These are phyloP conservation scores for Myotis vivesi DNA, from an alignment of 2,797 vertebrate genomes.

Conservation along the genomic window DNA sequence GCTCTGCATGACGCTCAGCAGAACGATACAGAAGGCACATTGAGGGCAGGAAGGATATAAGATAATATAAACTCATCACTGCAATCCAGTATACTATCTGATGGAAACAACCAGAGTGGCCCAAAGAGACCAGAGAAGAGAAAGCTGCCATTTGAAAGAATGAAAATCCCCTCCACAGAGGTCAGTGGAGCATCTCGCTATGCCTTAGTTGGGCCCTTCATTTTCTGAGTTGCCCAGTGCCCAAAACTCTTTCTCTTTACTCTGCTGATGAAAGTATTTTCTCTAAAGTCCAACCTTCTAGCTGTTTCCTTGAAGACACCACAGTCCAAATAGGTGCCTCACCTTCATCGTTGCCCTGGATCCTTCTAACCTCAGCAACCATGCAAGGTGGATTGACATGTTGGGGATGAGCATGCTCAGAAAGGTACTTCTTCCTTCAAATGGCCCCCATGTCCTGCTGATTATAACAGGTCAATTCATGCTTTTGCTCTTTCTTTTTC, in stretches of 20 bases:
- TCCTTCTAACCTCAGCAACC: neutral
- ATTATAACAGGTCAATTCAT: accelerated
- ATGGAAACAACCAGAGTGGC: neutral
- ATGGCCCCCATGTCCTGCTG: accelerated
- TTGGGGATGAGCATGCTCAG: neutral
- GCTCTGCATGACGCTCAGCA: neutral
- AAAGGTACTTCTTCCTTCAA: neutral
- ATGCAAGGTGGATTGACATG: neutral
- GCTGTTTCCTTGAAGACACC: neutral
- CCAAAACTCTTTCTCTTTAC: neutral
- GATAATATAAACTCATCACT: neutral
- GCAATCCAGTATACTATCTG: neutral
- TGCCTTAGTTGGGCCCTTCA: neutral
- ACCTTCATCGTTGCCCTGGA: neutral
- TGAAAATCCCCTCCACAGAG: neutral
- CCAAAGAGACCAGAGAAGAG: neutral
- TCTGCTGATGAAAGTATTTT: neutral
- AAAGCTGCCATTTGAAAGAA: accelerated
- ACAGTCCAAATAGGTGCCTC: neutral
- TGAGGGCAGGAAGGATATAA: neutral
- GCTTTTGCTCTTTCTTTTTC: neutral
- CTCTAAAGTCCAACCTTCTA: neutral
- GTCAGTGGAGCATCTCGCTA: neutral
- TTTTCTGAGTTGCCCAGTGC: neutral
- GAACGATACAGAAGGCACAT: neutral